Conservation (phyloP, 23 tunicate species). For the Ciona savignyi region DNA sequence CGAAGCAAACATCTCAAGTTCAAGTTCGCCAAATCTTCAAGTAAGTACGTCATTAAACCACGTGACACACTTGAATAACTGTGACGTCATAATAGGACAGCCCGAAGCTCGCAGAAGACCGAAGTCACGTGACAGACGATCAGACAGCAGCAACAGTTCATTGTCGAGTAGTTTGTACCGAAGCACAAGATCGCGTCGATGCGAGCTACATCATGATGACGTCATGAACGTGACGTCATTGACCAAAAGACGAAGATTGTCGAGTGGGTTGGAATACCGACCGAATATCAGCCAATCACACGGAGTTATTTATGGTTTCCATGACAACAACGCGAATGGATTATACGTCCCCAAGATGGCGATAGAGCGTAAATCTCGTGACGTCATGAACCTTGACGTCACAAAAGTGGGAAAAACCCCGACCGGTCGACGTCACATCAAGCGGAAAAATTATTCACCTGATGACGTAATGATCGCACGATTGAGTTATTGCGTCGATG, state of each 20-base stretch:
- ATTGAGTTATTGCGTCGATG: conserved; percentile 14
- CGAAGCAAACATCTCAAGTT: conserved; percentile 23
- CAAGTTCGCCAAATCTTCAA: neutral
- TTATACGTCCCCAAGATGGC: neutral
- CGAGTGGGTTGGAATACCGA: neutral
- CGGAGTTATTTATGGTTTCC: neutral
- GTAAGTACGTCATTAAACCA: neutral
- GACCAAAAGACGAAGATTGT: neutral
- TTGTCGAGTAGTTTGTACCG: neutral
- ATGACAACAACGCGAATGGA: neutral
- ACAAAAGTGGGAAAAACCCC: conserved; percentile 27
- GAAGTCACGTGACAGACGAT: neutral
- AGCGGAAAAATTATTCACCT: conserved; percentile 17
- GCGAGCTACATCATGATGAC: neutral
- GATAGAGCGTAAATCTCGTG: conserved; percentile 13
- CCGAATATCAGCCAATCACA: neutral
- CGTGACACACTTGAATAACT: neutral
- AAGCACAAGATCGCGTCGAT: conserved; percentile 2
- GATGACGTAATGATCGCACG: conserved; percentile 9
- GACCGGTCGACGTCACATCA: conserved; percentile 12
- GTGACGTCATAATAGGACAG: neutral
- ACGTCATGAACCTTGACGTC: neutral
- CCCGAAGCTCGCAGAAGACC: neutral
- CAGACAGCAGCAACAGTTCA: conserved; percentile 1
- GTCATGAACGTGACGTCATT: neutral